Evolutionary conservation across 2,113 vertebrate genomes (phyloP), one percentile per base, ranked within the genome.

Genomic region (Galeopterus variegatus): DNA sequence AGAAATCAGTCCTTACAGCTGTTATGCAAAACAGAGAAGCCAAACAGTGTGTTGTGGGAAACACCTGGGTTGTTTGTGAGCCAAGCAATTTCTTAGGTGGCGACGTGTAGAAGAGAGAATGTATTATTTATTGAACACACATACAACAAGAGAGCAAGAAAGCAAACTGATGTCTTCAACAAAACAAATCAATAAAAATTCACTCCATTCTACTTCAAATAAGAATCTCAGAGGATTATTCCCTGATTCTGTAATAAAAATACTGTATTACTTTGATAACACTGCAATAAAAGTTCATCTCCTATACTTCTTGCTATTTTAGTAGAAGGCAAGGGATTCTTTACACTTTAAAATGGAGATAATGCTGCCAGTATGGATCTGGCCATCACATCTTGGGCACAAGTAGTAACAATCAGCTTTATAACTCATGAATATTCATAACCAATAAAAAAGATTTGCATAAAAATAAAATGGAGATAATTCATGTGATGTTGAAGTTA

Each of bases 41-140:
- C 24, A 67, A 60, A 70, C 6, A 76, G 17, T 83, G 79, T 36
- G 88, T 26, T 84, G 1, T 72, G 87, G 87, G 80, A 95, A 97
- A 84, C 28, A 33, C 12, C 89, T 48, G 90, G 79, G 26, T 36
- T 54, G 83, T 97, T 97, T 95, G 48, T 86, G 77, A 90, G 89
- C 92, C 97, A 98, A 87, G 56, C 85, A 24, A n/a, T 96, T 98
- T 97, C 93, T 97, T 82, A 94, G 92, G 93, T 93, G n/a, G 79
- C 81, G 96, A 96, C 52, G 26, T 76, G 31, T 84, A 73, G 91
- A 96, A 90, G 85, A 97, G 88, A 97, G 91, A 93, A 88, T 70
- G 28, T 85, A 95, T 98, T 98, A 90, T 89, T 98, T 92, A 97
- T 60, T 96, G 97, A 95, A 97, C 97, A 86, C n/a, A 97, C 95